Conservation (phyloP, 1,140 invertebrate genomes). For the Pseudomyrmex dendroicus region DNA sequence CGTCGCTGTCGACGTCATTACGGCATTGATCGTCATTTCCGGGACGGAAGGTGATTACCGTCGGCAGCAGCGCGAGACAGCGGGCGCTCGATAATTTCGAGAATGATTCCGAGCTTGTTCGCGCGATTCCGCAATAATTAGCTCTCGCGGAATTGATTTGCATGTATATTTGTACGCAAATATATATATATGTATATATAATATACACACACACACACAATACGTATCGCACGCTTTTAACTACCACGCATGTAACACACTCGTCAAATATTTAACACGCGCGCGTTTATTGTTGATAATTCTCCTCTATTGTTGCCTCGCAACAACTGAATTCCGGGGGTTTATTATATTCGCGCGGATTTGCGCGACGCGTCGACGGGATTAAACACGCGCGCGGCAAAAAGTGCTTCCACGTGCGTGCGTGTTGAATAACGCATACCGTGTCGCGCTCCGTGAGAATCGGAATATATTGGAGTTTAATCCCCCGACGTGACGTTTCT, state of each 20-base stretch:
- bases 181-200: no score
- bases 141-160: constrained; percentile 8
- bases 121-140: constrained; percentile 36
- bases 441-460: not conserved
- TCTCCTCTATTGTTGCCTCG: not conserved
- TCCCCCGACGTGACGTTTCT: not conserved
- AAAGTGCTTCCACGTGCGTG: not conserved
- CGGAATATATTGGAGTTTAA: constrained; percentile 16
- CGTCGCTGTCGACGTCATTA: constrained; percentile 29
- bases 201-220: no score
- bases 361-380: not conserved
- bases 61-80: not conserved
- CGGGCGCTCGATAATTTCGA: constrained; percentile 27
- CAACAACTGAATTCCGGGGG: not conserved
- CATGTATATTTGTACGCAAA: no score
- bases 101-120: constrained; percentile 25
- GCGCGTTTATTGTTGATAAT: not conserved
- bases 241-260: not conserved
- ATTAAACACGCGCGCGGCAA: not conserved
- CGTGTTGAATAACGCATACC: not conserved
- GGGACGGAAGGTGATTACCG: constrained; percentile 57
- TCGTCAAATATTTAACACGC: not conserved
- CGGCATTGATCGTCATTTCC: constrained; percentile 64
- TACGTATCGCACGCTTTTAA: not conserved
- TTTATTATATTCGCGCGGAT: not conserved